Percentiles rank a stretch among this genome's conserved stretches.
These are phyloP conservation scores for Pseudanteris insignis DNA, from an alignment of 2,888 invertebrate species.

Conservation along the genomic window DNA sequence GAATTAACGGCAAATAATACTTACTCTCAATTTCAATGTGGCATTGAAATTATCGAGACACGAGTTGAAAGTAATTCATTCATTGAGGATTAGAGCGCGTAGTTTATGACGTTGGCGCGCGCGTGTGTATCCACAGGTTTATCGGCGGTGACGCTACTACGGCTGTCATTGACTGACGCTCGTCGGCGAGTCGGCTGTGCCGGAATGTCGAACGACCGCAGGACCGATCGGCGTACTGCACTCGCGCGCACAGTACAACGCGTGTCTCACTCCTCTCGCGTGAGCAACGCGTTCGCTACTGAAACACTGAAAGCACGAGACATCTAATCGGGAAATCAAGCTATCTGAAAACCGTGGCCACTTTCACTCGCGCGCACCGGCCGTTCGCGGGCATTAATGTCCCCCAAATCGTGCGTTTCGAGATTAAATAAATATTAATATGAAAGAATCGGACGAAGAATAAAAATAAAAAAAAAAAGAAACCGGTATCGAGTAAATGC, in stretches of 20 bases:
- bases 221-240: no score
- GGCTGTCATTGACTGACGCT: not conserved
- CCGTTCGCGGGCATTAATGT: constrained; percentile 24
- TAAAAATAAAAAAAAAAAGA: no score
- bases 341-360: constrained; percentile 28
- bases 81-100: constrained; percentile 4
- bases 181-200: not conserved
- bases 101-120: constrained; percentile 3
- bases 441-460: no score
- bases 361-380: constrained; percentile 38
- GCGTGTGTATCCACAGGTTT: no score
- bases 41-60: constrained; percentile 4
- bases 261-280: constrained; percentile 17
- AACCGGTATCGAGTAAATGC: no score
- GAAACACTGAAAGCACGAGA: constrained; percentile 29
- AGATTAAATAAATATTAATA: no score
- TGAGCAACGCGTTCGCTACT: constrained; percentile 18
- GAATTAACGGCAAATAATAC: constrained; percentile 10
- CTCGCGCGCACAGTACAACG: no score
- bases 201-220: constrained; percentile 1
- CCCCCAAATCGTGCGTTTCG: constrained; percentile 7
- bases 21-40: constrained; percentile 17
- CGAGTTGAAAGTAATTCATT: constrained; percentile 25
- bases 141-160: no score
- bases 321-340: constrained; percentile 44